Percentiles rank a stretch among this genome's conserved stretches.
Evolutionary conservation across 2,113 vertebrate genomes (phyloP).

Genomic region (Perca flavescens): DNA sequence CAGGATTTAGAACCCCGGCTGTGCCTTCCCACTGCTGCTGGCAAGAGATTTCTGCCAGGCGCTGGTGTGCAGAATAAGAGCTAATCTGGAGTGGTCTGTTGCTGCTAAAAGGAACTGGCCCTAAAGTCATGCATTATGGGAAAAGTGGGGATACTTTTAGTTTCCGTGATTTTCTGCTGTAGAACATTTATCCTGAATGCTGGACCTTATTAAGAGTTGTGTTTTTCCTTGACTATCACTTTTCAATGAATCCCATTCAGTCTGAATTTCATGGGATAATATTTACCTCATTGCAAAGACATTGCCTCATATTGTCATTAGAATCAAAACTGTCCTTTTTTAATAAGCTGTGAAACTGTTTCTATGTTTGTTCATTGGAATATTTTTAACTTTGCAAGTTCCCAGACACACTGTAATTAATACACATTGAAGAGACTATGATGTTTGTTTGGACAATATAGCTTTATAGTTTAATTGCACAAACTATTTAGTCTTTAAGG

Average conservation of each 20-base stretch:
- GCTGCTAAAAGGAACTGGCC: slow-evolving; percentile 54
- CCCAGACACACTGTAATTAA: neutral
- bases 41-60: slow-evolving; percentile 64
- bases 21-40: slow-evolving; percentile 65
- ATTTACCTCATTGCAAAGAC: neutral
- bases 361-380: neutral
- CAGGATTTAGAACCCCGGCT: slow-evolving; percentile 67
- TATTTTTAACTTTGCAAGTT: too few species aligned
- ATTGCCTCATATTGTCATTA: neutral
- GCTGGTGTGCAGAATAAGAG: slow-evolving; percentile 73
- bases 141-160: slow-evolving; percentile 44
- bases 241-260: neutral
- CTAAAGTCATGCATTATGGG: slow-evolving; percentile 57
- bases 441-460: neutral
- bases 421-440: neutral
- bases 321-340: neutral
- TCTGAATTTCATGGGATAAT: neutral
- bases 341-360: neutral
- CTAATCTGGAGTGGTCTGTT: slow-evolving; percentile 75
- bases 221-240: slow-evolving; percentile 5
- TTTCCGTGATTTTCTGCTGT: slow-evolving; percentile 36
- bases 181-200: slow-evolving; percentile 13
- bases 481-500: slow-evolving; percentile 19
- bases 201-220: neutral
- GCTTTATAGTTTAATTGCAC: slow-evolving; percentile 3